Conservation (phyloP, 2,113 vertebrate species). For the Haemorhous mexicanus region DNA sequence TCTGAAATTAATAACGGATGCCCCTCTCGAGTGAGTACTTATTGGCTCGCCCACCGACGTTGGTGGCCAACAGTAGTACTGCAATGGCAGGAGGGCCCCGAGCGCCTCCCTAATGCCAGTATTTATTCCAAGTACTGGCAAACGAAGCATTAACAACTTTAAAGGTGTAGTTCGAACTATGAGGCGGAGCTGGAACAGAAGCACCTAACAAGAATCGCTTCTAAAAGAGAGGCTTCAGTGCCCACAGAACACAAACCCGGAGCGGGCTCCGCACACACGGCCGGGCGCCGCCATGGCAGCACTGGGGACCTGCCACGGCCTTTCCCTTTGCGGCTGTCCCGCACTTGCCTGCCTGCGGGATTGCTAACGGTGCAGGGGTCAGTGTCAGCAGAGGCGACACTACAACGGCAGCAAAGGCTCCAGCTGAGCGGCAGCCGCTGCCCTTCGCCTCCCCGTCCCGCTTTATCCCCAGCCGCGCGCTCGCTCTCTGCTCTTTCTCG, state of each 20-base stretch:
- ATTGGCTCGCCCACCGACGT: background rate
- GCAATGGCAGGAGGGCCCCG: background rate
- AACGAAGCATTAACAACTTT: background rate
- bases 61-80: no score
- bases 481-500: accelerated
- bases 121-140: background rate
- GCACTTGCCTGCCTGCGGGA: background rate
- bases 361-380: accelerated
- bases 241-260: accelerated
- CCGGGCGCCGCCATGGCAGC: no score
- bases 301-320: background rate
- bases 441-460: accelerated
- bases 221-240: accelerated
- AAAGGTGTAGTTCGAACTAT: no score
- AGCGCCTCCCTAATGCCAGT: no score
- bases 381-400: accelerated
- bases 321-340: accelerated
- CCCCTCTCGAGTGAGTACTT: background rate
- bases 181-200: background rate
- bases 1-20: background rate
- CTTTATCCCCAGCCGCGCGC: accelerated
- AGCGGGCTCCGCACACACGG: background rate
- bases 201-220: background rate
- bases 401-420: accelerated
- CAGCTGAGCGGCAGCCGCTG: accelerated